Conservation (phyloP, 2,797 vertebrate species). For the Xenopus petersii region DNA sequence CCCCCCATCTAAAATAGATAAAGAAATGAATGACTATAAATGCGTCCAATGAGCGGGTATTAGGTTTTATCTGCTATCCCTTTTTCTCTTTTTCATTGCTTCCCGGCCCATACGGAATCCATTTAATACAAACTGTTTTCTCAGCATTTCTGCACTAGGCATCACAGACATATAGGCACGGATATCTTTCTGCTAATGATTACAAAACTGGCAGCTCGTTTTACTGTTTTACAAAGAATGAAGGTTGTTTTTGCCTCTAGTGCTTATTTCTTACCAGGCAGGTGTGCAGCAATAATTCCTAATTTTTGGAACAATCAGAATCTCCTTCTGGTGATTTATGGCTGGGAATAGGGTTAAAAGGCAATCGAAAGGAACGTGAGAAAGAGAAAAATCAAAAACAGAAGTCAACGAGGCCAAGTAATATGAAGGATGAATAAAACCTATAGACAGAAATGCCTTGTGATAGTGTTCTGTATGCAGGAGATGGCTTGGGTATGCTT, state of each 20-base stretch:
- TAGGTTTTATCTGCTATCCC: constrained; percentile 19
- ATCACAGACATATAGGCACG: constrained; percentile 43
- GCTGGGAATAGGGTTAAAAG: constrained; percentile 2
- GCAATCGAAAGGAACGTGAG: not conserved
- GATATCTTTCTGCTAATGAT: constrained; percentile 48
- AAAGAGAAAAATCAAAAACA: constrained; percentile 1
- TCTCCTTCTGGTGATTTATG: constrained; percentile 30
- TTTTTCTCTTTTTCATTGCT: not conserved
- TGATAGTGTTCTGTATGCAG: not conserved
- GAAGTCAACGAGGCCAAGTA: not conserved
- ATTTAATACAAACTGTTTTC: constrained; percentile 41
- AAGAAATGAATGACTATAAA: constrained; percentile 27
- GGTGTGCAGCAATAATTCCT: constrained; percentile 39
- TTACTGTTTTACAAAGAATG: constrained; percentile 40
- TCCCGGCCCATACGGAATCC: constrained; percentile 41
- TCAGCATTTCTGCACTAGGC: constrained; percentile 39
- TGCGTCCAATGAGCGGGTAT: constrained; percentile 12
- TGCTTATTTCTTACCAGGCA: constrained; percentile 41
- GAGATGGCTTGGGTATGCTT: too few relatives aligned
- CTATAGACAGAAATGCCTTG: not conserved
- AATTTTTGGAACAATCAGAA: constrained; percentile 29
- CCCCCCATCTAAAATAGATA: not conserved
- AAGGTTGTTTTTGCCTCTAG: constrained; percentile 41
- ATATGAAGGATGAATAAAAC: not conserved
- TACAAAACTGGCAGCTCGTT: constrained; percentile 42